These are phyloP conservation scores for Tapirus terrestris DNA, from an alignment of 2,113 vertebrate species.

Conservation along the genomic window DNA sequence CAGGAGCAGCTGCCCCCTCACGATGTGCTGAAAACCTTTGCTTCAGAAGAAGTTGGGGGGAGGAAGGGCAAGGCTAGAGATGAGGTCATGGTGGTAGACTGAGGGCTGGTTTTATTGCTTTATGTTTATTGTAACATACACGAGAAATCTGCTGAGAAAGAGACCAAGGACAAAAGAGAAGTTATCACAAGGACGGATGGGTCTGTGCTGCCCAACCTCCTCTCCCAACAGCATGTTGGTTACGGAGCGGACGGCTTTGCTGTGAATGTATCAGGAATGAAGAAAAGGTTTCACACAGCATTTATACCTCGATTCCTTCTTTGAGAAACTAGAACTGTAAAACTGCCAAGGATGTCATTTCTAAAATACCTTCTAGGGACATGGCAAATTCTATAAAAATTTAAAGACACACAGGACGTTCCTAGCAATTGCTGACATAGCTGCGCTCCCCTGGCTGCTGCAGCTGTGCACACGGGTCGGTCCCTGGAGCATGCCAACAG, in stretches of 20 bases:
- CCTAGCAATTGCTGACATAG: too few species aligned
- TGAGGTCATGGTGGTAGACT: background rate
- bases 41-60: background rate
- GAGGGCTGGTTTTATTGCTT: background rate
- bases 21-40: background rate
- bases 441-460: too few species aligned
- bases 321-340: background rate
- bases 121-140: background rate
- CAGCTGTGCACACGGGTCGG: fast-evolving
- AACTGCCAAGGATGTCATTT: background rate
- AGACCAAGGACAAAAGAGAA: background rate
- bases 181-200: background rate
- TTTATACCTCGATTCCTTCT: too few species aligned
- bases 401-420: background rate
- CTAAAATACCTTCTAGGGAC: background rate
- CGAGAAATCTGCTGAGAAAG: background rate
- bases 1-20: background rate
- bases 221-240: too few species aligned
- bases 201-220: background rate
- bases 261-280: too few species aligned
- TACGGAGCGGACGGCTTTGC: fast-evolving
- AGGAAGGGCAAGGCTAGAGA: background rate
- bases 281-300: background rate
- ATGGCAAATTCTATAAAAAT: background rate
- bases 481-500: too few species aligned